Base-by-base conservation (phyloP, 1,140 invertebrate genomes). In the Trichoplusia ni region DNA sequence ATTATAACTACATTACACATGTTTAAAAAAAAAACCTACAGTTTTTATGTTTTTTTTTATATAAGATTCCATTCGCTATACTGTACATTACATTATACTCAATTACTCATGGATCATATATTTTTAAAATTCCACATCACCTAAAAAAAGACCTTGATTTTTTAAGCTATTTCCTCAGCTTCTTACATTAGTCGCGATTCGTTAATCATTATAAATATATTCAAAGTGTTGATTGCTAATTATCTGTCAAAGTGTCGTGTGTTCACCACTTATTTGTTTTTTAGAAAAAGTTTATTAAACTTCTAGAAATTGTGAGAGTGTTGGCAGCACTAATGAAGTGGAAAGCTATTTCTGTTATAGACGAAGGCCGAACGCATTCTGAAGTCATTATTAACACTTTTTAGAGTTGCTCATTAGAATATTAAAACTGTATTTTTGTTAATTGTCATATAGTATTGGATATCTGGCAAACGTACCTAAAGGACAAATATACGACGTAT, bases 171-270 rank as follows among this genome's bases (percentile, higher is more conserved):
- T 11, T 42, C 38, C 0, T 21, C 2, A 44, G 13, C 40, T 21
- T 42, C 9, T 9, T 33, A 33, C 11, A 0, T 23, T 18, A 44
- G 21, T 23, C 19, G 23, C 40, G 23, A 23, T 44, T 4, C 16
- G n/a, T n/a, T n/a, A 23, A 44, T 44, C 16, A 42, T 23, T 21
- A 18, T 5, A 44, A 44, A 44, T 44, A 44, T 18, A 11, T 11
- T 44, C 21, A 21, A 44, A 44, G 40, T 25, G 19, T 13, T 44
- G 40, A 44, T 44, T 23, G 40, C 23, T 23, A 44, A 44, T 25
- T 23, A 44, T 25, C 19, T 21, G 38, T 33, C 29, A 8, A 11
- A 5, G 14, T 23, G 40, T 44, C 40, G 13, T 21, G 13, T 44
- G 40, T 21, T 44, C 8, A n/a, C 40, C 0, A 9, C 5, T 9